phyloP scores from a whole-genome alignment of 1,140 invertebrate genomes.

The Heliconius congener region DNA sequence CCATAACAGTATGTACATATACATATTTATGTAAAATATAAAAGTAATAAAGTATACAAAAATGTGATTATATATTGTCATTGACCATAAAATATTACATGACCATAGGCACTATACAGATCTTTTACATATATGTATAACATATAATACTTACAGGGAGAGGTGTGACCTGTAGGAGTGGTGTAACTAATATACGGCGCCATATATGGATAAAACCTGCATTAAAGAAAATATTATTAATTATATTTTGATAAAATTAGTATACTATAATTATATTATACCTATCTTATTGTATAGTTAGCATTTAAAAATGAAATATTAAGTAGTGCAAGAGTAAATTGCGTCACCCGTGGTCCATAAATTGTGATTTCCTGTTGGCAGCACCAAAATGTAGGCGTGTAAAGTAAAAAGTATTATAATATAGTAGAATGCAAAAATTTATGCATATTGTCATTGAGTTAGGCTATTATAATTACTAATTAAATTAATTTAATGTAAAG shows the following conservation, averaged over 20 bases:
- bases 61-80: no score
- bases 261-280: slow-evolving; percentile 3
- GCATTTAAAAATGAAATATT: slow-evolving; percentile 9
- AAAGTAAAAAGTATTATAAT: slow-evolving; percentile 11
- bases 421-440: neutral
- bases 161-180: slow-evolving; percentile 57
- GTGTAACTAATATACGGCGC: slow-evolving; percentile 60
- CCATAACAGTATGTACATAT: no score
- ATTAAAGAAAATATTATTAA: slow-evolving; percentile 31
- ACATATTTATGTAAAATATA: no score
- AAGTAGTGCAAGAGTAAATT: slow-evolving; percentile 17
- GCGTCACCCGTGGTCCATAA: slow-evolving; percentile 35
- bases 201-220: slow-evolving; percentile 64
- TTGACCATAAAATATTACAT: no score
- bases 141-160: slow-evolving; percentile 60
- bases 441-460: no score
- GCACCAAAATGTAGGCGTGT: slow-evolving; percentile 29
- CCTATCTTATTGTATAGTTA: neutral
- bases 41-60: no score
- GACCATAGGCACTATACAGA: no score
- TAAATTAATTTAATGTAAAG: no score
- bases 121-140: neutral
- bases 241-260: slow-evolving; percentile 8
- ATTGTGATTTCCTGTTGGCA: slow-evolving; percentile 29
- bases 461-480: no score